phyloP scores from a whole-genome alignment of 2,113 vertebrate genomes.

The Rousettus leschenaultii region DNA sequence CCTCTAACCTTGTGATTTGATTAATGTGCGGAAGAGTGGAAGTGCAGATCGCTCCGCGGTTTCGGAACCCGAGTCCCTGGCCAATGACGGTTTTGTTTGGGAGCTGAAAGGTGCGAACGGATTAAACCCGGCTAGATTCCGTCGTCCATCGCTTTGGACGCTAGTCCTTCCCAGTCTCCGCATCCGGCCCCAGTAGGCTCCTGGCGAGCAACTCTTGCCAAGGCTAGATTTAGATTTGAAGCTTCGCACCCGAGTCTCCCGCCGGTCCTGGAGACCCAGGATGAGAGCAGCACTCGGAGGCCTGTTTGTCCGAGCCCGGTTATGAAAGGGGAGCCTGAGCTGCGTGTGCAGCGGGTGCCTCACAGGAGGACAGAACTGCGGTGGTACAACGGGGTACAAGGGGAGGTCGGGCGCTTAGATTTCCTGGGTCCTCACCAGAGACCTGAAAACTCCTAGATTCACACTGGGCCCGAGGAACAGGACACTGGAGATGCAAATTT shows the following conservation, averaged over 20 bases:
- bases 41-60: background rate
- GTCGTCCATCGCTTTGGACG: background rate
- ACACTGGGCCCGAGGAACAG: background rate
- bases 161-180: background rate
- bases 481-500: background rate
- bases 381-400: background rate
- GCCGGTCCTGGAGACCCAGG: conserved; percentile 66
- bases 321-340: background rate
- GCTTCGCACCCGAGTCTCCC: conserved; percentile 65
- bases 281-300: background rate
- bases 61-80: background rate
- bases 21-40: background rate
- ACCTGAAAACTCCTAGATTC: background rate
- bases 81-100: background rate
- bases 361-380: background rate
- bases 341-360: background rate
- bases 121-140: background rate
- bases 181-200: background rate
- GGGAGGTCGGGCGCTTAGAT: background rate
- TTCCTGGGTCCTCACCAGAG: background rate
- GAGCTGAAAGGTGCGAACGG: background rate
- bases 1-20: background rate
- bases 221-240: background rate
- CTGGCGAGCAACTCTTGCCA: background rate
- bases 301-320: accelerated